Base-by-base conservation (phyloP, 2,888 invertebrate genomes). In the Caradrina clavipalpis region DNA sequence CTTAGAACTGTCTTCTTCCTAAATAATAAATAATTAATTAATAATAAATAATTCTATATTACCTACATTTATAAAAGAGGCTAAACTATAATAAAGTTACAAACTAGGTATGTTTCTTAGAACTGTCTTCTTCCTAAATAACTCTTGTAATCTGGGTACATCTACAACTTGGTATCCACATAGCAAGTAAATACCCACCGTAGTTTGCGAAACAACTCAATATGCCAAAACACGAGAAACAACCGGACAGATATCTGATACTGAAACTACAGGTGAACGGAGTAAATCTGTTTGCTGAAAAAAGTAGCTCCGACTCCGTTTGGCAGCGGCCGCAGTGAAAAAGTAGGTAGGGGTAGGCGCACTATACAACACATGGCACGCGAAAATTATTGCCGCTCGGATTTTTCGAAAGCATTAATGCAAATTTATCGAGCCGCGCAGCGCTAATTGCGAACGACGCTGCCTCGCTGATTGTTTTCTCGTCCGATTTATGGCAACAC, bases 351-450 rank as follows among this genome's bases (percentile, higher is more conserved):
- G 66, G 70, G 68, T 69, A 72, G 69, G 76, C 67, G 87, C 88
- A 88, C 90, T 89, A 88, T 87, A 90, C 87, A 89, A 92, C 93
- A 91, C 92, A 93, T 91, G 93, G 91, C 93, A 90, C 90, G 89
- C 89, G 93, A 93, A 95, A 96, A 94, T 95, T 95, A 96, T 96
- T 93, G 93, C 94, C 93, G 87, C 81, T 85, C 92, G 93, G 94
- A 96, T 95, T 96, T 96, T 96, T 96, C 95, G 95, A 95, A 90
- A 92, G 94, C 95, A 96, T 96, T 96, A 95, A 95, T 96, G 95
- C 93, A 95, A 96, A 96, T 96, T 95, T 96, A 96, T 96, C 94
- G 95, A 91, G 93, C 93, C 94, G 91, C 92, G 93, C 92, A 92
- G 93, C 94, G 96, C 96, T 95, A 96, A 96, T 96, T 94, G 96